Base-by-base conservation (phyloP, 2,888 invertebrate genomes). In the Aphidoletes aphidimyza region DNA sequence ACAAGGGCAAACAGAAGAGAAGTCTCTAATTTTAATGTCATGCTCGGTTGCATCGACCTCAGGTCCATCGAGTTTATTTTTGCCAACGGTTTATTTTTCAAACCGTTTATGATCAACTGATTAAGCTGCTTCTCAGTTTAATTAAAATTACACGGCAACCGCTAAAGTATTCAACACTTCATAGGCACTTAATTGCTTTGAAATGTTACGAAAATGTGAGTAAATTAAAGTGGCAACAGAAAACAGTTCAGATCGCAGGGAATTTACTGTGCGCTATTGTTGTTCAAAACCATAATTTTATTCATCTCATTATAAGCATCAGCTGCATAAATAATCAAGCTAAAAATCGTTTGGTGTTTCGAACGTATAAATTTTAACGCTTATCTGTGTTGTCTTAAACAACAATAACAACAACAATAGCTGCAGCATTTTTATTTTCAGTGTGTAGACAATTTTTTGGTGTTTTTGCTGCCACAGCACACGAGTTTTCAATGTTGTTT, bases 11-110 rank as follows among this genome's bases (percentile, higher is more conserved):
- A 30, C 14, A 30, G 11, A 30, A 1, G n/a, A 69, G 30, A 30
- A 30, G 69, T 30, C 30, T 30, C 30, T 30, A 69, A 69, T 30
- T 3, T 34, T 69, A 30, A 69, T 69, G 69, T 30, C 34, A 69
- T 69, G 69, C 34, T 30, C 30, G 34, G 69, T 69, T 69, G 34
- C 69, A 30, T 69, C 69, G 69, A 69, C 69, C 69, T 69, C 30
- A 69, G 2, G 34, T 69, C 69, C 69, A 69, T 69, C 69, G 30
- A 69, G 8, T 69, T 69, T 30, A 14, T n/a, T 30, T 9, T 6
- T 14, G 14, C 30, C 30, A 30, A 3, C 17, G 34, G 34, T 14
- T 69, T 69, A 69, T 69, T 69, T 30, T 34, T 69, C 69, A 34
- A 69, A n/a, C n/a, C 22, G 54, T 54, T 54, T 54, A 34, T 69